Conservation (phyloP, 1,140 invertebrate genomes). For the Pissodes strobi region DNA sequence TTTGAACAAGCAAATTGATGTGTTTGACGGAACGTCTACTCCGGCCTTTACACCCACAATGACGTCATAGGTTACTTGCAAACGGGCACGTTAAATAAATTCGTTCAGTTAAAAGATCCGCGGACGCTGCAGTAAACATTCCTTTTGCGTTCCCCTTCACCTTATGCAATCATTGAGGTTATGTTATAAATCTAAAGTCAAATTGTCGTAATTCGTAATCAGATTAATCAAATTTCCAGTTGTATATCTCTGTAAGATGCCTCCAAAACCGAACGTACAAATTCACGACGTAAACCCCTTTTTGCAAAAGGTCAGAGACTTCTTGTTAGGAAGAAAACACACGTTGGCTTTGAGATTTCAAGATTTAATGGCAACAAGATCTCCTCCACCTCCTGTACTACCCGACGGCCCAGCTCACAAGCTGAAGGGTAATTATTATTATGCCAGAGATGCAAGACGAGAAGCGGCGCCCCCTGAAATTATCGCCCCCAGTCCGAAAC, state of each 20-base stretch:
- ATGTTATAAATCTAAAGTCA: no score
- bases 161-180: no score
- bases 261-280: conserved; percentile 35
- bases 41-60: no score
- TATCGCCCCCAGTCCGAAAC: conserved; percentile 53
- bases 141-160: no score
- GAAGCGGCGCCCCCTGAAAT: conserved; percentile 71
- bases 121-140: no score
- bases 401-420: conserved; percentile 74
- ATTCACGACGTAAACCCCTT: conserved; percentile 64
- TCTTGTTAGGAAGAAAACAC: conserved; percentile 66
- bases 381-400: conserved; percentile 74
- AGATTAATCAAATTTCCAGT: neutral
- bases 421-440: conserved; percentile 79
- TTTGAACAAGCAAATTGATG: no score
- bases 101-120: no score
- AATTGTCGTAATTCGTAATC: no score
- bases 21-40: no score
- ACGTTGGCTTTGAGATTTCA: conserved; percentile 67
- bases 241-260: conserved; percentile 18
- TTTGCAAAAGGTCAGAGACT: conserved; percentile 62
- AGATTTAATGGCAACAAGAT: conserved; percentile 56
- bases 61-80: no score
- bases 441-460: conserved; percentile 72
- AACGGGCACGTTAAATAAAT: no score